A percentile compares a stretch with the other conserved stretches of the same genome.
phyloP scores from a whole-genome alignment of 2,113 vertebrate genomes.

The Oncorhynchus keta region DNA sequence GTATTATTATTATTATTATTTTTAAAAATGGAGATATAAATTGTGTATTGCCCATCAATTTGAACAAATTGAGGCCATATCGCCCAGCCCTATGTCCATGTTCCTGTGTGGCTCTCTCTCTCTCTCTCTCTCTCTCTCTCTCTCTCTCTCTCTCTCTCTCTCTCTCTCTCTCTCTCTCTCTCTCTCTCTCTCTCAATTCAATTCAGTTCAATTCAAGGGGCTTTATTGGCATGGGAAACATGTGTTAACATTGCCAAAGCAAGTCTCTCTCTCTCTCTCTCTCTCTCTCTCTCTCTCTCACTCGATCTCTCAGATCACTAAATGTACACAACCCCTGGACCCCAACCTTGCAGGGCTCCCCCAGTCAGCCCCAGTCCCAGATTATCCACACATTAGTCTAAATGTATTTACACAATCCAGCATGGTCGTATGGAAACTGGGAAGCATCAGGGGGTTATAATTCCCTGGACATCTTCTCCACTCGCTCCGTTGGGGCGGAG shows the following conservation, averaged over 20 bases:
- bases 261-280: not conserved
- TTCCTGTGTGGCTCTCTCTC: not conserved
- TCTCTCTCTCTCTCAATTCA: no score
- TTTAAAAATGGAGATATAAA: no score
- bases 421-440: constrained; percentile 8
- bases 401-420: constrained; percentile 9
- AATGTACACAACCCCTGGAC: constrained; percentile 7
- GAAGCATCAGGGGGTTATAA: constrained; percentile 36
- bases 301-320: constrained; percentile 15
- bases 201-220: no score
- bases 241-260: no score
- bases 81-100: no score
- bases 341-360: constrained; percentile 10
- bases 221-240: no score
- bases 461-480: constrained; percentile 19
- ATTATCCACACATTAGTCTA: constrained; percentile 28
- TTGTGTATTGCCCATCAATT: no score
- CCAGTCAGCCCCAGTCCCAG: not conserved
- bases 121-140: not conserved
- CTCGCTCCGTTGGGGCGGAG: constrained; percentile 20
- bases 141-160: no score
- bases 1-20: no score
- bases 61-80: no score
- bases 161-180: not conserved
- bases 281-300: not conserved